Percentiles rank a stretch among this genome's conserved stretches.
Evolutionary conservation across 2,888 invertebrate species (phyloP).

Genomic region (Dryobotodes eremita): DNA sequence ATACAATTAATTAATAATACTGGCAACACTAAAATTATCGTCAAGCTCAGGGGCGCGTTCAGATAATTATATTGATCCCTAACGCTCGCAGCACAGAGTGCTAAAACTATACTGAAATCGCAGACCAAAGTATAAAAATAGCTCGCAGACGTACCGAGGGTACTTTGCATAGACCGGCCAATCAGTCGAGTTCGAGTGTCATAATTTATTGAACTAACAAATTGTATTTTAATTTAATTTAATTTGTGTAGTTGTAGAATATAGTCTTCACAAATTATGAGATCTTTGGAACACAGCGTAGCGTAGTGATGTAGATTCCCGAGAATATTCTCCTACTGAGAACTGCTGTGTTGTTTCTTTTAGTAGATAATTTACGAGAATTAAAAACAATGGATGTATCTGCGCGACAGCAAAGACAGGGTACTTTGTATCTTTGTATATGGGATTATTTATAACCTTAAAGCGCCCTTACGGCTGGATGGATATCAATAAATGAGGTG

Average conservation of each 20-base stretch:
- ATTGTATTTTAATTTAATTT: not conserved
- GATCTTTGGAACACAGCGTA: not conserved
- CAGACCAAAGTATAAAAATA: no score
- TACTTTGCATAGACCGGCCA: not conserved
- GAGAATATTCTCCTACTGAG: not conserved
- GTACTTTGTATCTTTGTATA: no score
- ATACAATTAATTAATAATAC: not conserved
- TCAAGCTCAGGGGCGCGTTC: not conserved
- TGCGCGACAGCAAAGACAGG: no score
- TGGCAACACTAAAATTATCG: slow-evolving; percentile 3
- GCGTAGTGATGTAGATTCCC: not conserved
- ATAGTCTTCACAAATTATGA: not conserved
- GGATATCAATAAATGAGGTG: not conserved
- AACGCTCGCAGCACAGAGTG: no score
- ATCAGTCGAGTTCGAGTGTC: no score
- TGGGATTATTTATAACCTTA: not conserved
- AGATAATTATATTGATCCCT: not conserved
- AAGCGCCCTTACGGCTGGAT: not conserved
- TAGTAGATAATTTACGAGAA: not conserved
- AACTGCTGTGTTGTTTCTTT: not conserved
- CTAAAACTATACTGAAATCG: no score
- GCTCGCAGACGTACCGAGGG: no score
- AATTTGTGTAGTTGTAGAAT: not conserved
- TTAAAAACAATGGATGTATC: not conserved
- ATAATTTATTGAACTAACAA: not conserved